Conservation (phyloP, 2,113 vertebrate species). For the Electrona antarctica region DNA sequence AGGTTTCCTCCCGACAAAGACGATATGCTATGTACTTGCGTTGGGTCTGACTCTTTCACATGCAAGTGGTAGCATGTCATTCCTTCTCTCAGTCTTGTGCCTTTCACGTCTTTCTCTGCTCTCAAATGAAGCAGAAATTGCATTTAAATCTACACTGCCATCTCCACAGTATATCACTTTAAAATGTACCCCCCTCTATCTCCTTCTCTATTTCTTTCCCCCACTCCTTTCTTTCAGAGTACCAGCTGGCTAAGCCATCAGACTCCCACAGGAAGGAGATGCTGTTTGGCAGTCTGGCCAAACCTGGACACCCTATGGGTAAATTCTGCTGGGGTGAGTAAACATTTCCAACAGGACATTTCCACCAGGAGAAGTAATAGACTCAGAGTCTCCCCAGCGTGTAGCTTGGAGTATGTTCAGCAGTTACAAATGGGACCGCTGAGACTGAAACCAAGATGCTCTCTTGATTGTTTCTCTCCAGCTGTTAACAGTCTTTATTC, state of each 20-base stretch:
- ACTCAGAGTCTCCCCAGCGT: constrained; percentile 36
- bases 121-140: no score
- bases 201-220: constrained; percentile 26
- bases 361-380: constrained; percentile 52
- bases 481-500: constrained; percentile 25
- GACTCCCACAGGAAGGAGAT: constrained; percentile 97
- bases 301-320: constrained; percentile 93
- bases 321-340: constrained; percentile 97
- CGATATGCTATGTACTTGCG: no score
- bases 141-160: no score
- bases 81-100: neutral
- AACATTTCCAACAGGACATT: constrained; percentile 27
- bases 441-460: constrained; percentile 28
- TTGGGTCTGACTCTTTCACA: no score
- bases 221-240: constrained; percentile 79
- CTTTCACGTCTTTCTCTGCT: no score
- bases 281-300: constrained; percentile 96
- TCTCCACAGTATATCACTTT: no score
- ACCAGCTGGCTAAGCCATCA: constrained; percentile 93
- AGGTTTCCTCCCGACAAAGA: no score
- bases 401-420: constrained; percentile 41
- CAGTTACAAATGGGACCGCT: constrained; percentile 48
- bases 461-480: constrained; percentile 20
- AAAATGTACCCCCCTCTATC: constrained; percentile 2
- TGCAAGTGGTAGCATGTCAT: neutral